Percentiles rank a stretch among this genome's conserved stretches.
phyloP scores from a whole-genome alignment of 1,140 invertebrate species.

The Drosophila melanica region DNA sequence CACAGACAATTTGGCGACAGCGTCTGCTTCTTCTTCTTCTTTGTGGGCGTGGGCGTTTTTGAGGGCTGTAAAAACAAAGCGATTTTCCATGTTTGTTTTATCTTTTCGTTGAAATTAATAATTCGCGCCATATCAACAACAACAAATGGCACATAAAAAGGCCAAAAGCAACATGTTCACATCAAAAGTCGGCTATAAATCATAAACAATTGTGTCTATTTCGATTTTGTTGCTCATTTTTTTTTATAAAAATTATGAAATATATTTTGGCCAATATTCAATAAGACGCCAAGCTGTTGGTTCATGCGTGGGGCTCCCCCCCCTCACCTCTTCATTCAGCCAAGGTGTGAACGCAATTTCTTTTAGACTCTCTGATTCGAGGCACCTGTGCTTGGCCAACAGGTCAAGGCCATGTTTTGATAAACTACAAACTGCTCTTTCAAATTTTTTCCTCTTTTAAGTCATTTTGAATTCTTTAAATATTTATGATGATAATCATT shows the following conservation, averaged over 20 bases:
- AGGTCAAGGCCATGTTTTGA: constrained; percentile 23
- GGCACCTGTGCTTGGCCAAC: constrained; percentile 24
- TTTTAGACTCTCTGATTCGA: constrained; percentile 7
- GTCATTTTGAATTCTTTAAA: background rate
- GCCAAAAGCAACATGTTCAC: constrained; percentile 54
- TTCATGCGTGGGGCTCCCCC: background rate
- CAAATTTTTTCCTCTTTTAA: background rate
- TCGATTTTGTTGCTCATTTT: too few relatives aligned
- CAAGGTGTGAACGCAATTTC: constrained; percentile 25
- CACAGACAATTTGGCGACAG: constrained; percentile 75
- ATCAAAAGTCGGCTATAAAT: constrained; percentile 73
- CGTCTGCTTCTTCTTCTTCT: constrained; percentile 26
- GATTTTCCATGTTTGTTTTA: constrained; percentile 60
- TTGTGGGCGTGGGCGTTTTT: constrained; percentile 39
- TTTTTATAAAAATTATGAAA: constrained; percentile 27
- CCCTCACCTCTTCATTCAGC: background rate
- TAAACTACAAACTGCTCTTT: constrained; percentile 10
- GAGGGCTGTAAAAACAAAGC: constrained; percentile 62
- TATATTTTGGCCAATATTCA: constrained; percentile 27
- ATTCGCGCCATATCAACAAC: constrained; percentile 56
- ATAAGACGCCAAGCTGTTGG: constrained; percentile 19
- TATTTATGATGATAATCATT: background rate
- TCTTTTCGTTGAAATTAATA: constrained; percentile 59
- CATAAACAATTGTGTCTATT: constrained; percentile 31
- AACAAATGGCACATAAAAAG: constrained; percentile 71